These are phyloP conservation scores for Drosophila histrio DNA, from an alignment of 2,888 invertebrate genomes.

Conservation along the genomic window DNA sequence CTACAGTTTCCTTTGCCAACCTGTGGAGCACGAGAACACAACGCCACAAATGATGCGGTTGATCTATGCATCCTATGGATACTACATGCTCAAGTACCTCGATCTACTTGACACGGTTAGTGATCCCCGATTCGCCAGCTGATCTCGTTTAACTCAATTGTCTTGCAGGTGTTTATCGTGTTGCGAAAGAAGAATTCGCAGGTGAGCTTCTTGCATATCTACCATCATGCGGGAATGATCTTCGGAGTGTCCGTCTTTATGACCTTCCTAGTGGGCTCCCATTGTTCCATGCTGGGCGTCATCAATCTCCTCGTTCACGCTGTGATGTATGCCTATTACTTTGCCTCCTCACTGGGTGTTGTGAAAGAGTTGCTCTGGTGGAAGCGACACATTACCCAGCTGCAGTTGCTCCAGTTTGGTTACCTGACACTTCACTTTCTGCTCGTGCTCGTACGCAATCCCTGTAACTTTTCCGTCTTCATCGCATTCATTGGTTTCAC, in stretches of 20 bases:
- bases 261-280: constrained; percentile 88
- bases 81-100: constrained; percentile 88
- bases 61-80: constrained; percentile 86
- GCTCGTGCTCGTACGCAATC: constrained; percentile 75
- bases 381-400: constrained; percentile 93
- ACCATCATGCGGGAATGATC: constrained; percentile 94
- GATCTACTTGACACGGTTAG: constrained; percentile 89
- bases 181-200: constrained; percentile 92
- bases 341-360: constrained; percentile 89
- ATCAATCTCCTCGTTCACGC: constrained; percentile 92
- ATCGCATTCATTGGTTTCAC: constrained; percentile 74
- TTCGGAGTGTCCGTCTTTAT: constrained; percentile 87
- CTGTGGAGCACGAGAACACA: constrained; percentile 68
- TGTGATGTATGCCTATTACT: constrained; percentile 94
- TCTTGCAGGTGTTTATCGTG: constrained; percentile 88
- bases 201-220: constrained; percentile 93
- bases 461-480: constrained; percentile 72
- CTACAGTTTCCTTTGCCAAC: constrained; percentile 79
- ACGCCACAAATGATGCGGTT: constrained; percentile 83
- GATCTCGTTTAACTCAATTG: background rate
- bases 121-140: background rate
- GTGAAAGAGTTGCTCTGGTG: constrained; percentile 90
- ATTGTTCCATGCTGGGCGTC: constrained; percentile 88
- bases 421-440: constrained; percentile 86
- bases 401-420: constrained; percentile 92